A percentile compares a stretch with the other conserved stretches of the same genome.
phyloP scores from a whole-genome alignment of 2,113 vertebrate species.

The Pseudopodoces humilis region DNA sequence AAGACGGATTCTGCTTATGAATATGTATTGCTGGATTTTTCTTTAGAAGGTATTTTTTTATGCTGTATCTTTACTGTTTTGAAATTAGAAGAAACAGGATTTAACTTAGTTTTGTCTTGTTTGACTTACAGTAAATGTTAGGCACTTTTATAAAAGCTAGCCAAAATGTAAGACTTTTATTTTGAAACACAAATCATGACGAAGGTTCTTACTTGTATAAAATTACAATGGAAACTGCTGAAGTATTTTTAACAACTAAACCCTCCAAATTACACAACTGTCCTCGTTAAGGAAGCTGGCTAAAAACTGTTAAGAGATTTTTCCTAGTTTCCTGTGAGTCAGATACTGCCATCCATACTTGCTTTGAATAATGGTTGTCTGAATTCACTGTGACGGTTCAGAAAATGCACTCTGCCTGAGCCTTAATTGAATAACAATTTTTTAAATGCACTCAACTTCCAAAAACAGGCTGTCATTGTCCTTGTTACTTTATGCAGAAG shows the following conservation, averaged over 20 bases:
- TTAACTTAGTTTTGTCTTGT: constrained; percentile 3
- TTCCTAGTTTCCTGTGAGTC: constrained; percentile 47
- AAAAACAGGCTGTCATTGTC: constrained; percentile 35
- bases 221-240: constrained; percentile 46
- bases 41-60: constrained; percentile 86
- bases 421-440: not conserved
- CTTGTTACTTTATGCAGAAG: constrained; percentile 34
- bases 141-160: not conserved
- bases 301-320: constrained; percentile 14
- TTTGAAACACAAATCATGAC: constrained; percentile 29
- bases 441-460: not conserved
- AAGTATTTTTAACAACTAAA: constrained; percentile 43
- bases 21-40: constrained; percentile 94
- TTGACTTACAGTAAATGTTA: not conserved
- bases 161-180: constrained; percentile 23
- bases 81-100: not conserved
- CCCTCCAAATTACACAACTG: constrained; percentile 14
- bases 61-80: not conserved
- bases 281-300: constrained; percentile 38
- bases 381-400: not conserved
- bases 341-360: not conserved
- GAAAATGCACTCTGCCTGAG: not conserved
- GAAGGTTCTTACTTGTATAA: constrained; percentile 19
- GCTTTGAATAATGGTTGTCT: not conserved
- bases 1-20: constrained; percentile 89